Evolutionary conservation across 1,140 invertebrate genomes (phyloP).

Genomic region (Drosophila parvula): DNA sequence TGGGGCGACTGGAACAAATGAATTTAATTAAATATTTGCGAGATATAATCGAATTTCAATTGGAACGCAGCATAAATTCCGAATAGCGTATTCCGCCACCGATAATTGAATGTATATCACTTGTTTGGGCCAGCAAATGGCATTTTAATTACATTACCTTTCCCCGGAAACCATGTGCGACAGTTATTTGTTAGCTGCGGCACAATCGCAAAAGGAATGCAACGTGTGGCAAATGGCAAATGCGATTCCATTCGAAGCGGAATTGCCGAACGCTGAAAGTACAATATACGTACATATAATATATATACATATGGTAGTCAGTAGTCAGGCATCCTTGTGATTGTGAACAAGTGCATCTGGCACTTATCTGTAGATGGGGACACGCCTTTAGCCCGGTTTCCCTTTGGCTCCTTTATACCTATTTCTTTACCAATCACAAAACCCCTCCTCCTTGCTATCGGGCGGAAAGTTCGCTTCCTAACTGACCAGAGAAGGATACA

Average conservation of each 20-base stretch:
- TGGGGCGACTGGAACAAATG: constrained; percentile 20
- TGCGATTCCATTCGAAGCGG: constrained; percentile 33
- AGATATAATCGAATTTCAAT: constrained; percentile 60
- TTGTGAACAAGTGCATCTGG: constrained; percentile 37
- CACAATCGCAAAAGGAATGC: constrained; percentile 18
- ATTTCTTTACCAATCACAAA: constrained; percentile 19
- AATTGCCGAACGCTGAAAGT: constrained; percentile 3
- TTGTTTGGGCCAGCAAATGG: constrained; percentile 48
- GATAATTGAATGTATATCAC: constrained; percentile 59
- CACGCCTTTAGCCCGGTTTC: not conserved
- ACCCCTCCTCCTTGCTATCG: constrained; percentile 5
- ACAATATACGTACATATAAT: constrained; percentile 18
- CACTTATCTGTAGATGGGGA: constrained; percentile 23
- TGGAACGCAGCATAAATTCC: constrained; percentile 51
- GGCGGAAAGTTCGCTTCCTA: constrained; percentile 33
- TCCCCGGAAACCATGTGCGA: constrained; percentile 29
- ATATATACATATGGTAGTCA: not conserved
- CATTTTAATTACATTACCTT: constrained; percentile 63
- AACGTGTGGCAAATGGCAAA: constrained; percentile 52
- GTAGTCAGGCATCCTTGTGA: constrained; percentile 17
- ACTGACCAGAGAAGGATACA: constrained; percentile 28
- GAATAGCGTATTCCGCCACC: constrained; percentile 27
- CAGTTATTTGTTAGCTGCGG: constrained; percentile 23
- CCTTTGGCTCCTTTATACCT: not conserved
- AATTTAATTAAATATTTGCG: constrained; percentile 56